Percentiles rank a stretch among this genome's conserved stretches.
Evolutionary conservation across 1,140 invertebrate species (phyloP).

Genomic region (Hyles vespertilio): DNA sequence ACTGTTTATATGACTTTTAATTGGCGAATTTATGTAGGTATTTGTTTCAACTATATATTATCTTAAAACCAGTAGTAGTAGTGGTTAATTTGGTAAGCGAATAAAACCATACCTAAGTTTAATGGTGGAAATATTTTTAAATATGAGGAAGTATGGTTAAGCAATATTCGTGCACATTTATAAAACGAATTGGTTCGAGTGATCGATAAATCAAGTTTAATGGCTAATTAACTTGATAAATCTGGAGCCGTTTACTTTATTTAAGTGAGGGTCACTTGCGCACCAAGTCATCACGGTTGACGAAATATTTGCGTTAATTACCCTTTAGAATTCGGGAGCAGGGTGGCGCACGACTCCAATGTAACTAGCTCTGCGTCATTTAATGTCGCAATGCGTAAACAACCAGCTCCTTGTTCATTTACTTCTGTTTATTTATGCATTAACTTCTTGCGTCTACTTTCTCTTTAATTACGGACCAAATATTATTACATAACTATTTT

Average conservation of each 20-base stretch:
- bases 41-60: too few relatives aligned
- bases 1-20: too few relatives aligned
- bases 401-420: neutral
- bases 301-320: conserved; percentile 24
- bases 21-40: too few relatives aligned
- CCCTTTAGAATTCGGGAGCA: conserved; percentile 5
- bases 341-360: conserved; percentile 11
- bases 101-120: too few relatives aligned
- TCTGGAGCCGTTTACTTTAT: too few relatives aligned
- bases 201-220: too few relatives aligned
- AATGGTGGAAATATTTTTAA: too few relatives aligned
- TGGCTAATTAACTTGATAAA: too few relatives aligned
- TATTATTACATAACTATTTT: too few relatives aligned
- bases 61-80: neutral
- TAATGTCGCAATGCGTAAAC: neutral
- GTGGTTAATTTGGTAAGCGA: neutral
- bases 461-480: too few relatives aligned
- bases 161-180: neutral
- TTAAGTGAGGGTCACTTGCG: neutral
- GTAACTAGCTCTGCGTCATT: conserved; percentile 15
- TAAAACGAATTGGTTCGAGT: neutral
- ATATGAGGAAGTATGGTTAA: neutral
- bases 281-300: conserved; percentile 10
- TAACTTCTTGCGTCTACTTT: too few relatives aligned
- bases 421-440: too few relatives aligned